phyloP scores from a whole-genome alignment of 1,140 invertebrate species.

The Druon quercuslanigerum region DNA sequence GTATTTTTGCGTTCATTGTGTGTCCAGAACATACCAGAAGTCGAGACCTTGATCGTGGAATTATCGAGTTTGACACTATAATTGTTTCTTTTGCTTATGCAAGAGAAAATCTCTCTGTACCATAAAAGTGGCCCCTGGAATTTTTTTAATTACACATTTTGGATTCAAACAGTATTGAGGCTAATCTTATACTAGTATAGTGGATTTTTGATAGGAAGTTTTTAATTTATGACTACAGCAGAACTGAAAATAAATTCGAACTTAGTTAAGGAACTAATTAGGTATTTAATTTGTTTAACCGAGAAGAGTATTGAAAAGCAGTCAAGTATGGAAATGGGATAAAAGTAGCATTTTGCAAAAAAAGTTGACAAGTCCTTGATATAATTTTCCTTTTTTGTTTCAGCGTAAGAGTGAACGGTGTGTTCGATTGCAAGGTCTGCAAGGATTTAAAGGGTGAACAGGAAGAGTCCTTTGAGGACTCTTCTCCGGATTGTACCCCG shows the following conservation, averaged over 20 bases:
- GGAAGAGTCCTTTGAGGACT: slow-evolving; percentile 54
- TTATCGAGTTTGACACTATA: slow-evolving; percentile 3
- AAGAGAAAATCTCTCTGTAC: background rate
- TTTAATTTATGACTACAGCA: too few relatives aligned
- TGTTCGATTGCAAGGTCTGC: slow-evolving; percentile 65
- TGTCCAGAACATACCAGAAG: background rate
- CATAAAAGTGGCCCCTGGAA: slow-evolving; percentile 31
- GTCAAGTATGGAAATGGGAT: too few relatives aligned
- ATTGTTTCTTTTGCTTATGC: background rate
- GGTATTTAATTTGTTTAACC: too few relatives aligned
- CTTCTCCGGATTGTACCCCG: slow-evolving; percentile 64
- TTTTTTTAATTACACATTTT: slow-evolving; percentile 30
- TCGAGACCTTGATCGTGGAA: slow-evolving; percentile 10
- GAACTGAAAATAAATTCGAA: too few relatives aligned
- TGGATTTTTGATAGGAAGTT: too few relatives aligned
- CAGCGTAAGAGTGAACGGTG: slow-evolving; percentile 64
- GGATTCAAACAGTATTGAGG: background rate
- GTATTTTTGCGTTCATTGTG: background rate
- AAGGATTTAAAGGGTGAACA: slow-evolving; percentile 63
- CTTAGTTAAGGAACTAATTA: too few relatives aligned
- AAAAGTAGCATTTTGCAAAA: too few relatives aligned
- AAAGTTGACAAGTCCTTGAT: too few relatives aligned
- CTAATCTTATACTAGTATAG: background rate
- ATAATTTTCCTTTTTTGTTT: slow-evolving; percentile 45
- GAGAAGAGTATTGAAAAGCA: too few relatives aligned